Evolutionary conservation across 2,888 invertebrate genomes (phyloP), one percentile per base, ranked within the genome.

Genomic region (Limnephilus rhombicus): DNA sequence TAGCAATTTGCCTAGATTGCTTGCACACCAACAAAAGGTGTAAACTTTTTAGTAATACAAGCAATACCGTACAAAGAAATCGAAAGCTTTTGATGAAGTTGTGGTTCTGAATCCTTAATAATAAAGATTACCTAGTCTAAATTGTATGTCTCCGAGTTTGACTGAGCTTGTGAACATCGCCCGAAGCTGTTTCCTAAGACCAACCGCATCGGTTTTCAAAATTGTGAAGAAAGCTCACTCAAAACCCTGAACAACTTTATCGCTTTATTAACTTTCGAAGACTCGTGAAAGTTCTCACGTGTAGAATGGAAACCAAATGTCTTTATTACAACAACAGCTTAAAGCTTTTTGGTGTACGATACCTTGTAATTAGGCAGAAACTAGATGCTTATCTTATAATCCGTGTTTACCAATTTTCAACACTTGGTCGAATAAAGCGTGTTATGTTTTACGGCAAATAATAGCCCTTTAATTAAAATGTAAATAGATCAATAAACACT

Each of bases 161-260:
- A 86, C 86, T 86, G 45, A 41, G 45, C 90, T 83, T 90, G 90
- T 90, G 90, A 90, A 83, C 53, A 90, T 49, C 29, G 90, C 90
- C 90, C 31, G 29, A 29, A 83, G 90, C 49, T 83, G 18, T 90
- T 90, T 90, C 83, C 90, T 90, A 83, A 90, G 90, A 90, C 90
- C 90, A 90, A 90, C 90, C 90, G 90, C 90, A 31, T 49, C 24
- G 68, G 68, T 68, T n/a, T 37, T 29, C 83, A 83, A 83, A 37
- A n/a, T 24, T 34, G 83, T 83, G 83, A 83, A 34, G 83, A 83
- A 83, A 83, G 68, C 34, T 37, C 83, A 7, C 5, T 37, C 34
- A n/a, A 41, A 41, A 37, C 37, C 83, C 37, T 83, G 37, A 37
- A 83, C 37, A 45, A 41, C 45, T 86, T 86, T 86, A 86, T 86